A percentile compares a stretch with the other conserved stretches of the same genome.
These are phyloP conservation scores for Hippocampus guttulatus DNA, from an alignment of 2,113 vertebrate genomes.

Conservation along the genomic window DNA sequence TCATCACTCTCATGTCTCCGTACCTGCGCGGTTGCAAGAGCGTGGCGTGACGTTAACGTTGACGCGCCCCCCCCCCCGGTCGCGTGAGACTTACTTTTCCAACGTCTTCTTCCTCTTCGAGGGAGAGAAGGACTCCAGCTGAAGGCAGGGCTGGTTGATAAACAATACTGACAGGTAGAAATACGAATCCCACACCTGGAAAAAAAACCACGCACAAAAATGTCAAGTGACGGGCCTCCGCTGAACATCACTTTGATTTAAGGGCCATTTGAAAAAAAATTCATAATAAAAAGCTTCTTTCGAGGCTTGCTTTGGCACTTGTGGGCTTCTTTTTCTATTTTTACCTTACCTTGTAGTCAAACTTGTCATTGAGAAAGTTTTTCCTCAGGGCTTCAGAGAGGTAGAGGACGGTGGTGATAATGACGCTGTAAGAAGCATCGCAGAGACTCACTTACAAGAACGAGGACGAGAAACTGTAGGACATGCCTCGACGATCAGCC, in stretches of 20 bases:
- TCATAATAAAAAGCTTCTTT: neutral
- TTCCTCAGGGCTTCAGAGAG: conserved; percentile 96
- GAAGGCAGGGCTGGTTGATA: conserved; percentile 97
- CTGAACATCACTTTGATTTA: neutral
- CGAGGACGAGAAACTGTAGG: neutral
- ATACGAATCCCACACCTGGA: conserved; percentile 97
- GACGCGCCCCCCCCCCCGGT: no score
- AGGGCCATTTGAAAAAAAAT: neutral
- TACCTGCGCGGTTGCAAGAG: conserved; percentile 72
- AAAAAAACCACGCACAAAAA: neutral
- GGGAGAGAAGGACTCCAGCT: conserved; percentile 93
- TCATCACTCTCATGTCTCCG: conserved; percentile 98
- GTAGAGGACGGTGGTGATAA: conserved; percentile 97
- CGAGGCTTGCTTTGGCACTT: neutral
- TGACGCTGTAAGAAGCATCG: conserved; percentile 77
- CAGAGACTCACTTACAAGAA: conserved; percentile 4
- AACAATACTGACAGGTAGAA: conserved; percentile 98
- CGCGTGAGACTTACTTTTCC: conserved; percentile 83
- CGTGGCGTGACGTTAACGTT: neutral
- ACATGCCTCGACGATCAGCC: no score
- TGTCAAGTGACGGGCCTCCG: neutral
- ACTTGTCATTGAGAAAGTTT: conserved; percentile 95
- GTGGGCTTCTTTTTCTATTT: neutral
- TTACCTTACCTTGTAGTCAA: conserved; percentile 87
- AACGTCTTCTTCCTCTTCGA: conserved; percentile 96